Evolutionary conservation across 2,113 vertebrate genomes (phyloP).

Genomic region (Atherinomorus stipes): DNA sequence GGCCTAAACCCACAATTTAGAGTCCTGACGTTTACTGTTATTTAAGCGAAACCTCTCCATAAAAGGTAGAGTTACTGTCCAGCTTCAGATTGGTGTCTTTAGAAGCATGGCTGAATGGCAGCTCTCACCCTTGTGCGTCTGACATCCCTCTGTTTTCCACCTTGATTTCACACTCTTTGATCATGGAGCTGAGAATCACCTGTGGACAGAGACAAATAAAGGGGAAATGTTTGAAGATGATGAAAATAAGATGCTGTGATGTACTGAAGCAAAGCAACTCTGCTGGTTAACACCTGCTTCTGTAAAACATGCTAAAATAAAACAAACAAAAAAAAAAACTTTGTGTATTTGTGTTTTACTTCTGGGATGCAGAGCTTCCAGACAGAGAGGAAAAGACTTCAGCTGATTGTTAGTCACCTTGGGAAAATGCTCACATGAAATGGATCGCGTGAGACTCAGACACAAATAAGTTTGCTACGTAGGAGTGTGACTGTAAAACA

Average conservation of each 20-base stretch:
- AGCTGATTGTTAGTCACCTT: slow-evolving; percentile 75
- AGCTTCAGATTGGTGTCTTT: slow-evolving; percentile 6
- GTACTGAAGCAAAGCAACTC: background rate
- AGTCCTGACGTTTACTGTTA: background rate
- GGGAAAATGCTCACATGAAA: slow-evolving; percentile 66
- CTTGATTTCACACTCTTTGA: slow-evolving; percentile 99
- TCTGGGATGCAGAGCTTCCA: slow-evolving; percentile 4
- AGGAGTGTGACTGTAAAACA: slow-evolving; percentile 36
- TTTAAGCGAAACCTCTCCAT: slow-evolving; percentile 20
- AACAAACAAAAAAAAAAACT: background rate
- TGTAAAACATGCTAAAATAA: background rate
- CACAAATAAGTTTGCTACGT: slow-evolving; percentile 59
- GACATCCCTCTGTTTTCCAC: slow-evolving; percentile 95
- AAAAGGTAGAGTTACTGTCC: background rate
- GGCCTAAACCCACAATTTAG: slow-evolving; percentile 10
- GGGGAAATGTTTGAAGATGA: background rate
- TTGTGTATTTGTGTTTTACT: background rate
- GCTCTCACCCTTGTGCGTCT: slow-evolving; percentile 94
- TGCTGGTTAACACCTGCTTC: background rate
- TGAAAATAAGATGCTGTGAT: background rate
- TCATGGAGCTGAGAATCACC: slow-evolving; percentile 99
- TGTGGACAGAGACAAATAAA: slow-evolving; percentile 59
- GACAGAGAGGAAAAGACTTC: slow-evolving; percentile 50
- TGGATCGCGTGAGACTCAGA: slow-evolving; percentile 54
- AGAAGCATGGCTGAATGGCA: background rate